Conservation (phyloP, 2,113 vertebrate genomes). For the Trichechus manatus region DNA sequence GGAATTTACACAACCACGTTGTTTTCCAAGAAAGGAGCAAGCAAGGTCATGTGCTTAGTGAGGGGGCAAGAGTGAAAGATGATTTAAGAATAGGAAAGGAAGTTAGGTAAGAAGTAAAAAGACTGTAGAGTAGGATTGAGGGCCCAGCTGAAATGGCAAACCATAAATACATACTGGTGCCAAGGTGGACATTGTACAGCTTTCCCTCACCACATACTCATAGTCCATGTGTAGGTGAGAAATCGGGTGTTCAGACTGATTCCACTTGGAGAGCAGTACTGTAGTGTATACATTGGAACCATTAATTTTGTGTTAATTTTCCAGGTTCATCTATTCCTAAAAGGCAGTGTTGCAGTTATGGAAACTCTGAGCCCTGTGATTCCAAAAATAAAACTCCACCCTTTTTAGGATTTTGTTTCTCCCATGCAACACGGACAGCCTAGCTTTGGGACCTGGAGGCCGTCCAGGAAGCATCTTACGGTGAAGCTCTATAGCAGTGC, state of each 20-base stretch:
- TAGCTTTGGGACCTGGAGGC: not conserved
- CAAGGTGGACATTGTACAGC: not conserved
- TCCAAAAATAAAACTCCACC: constrained; percentile 26
- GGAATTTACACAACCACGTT: not conserved
- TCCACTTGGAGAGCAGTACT: not conserved
- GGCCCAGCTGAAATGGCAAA: not conserved
- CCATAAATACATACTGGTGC: not conserved
- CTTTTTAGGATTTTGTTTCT: constrained; percentile 25
- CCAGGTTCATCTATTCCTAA: not conserved
- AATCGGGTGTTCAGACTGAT: too few species aligned
- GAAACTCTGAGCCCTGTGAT: not conserved
- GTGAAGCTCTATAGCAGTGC: not conserved
- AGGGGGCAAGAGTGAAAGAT: not conserved
- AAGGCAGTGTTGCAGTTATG: not conserved
- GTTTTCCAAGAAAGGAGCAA: not conserved
- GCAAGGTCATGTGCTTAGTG: not conserved
- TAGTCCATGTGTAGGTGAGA: not conserved
- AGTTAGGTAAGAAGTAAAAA: not conserved
- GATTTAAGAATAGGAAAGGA: not conserved
- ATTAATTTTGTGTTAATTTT: not conserved
- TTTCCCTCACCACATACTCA: not conserved
- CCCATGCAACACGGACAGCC: not conserved
- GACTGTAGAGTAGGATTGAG: not conserved
- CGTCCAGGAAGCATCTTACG: not conserved
- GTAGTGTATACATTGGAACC: not conserved